Evolutionary conservation across 2,888 invertebrate genomes (phyloP).

Genomic region (Ernsta delagoae): DNA sequence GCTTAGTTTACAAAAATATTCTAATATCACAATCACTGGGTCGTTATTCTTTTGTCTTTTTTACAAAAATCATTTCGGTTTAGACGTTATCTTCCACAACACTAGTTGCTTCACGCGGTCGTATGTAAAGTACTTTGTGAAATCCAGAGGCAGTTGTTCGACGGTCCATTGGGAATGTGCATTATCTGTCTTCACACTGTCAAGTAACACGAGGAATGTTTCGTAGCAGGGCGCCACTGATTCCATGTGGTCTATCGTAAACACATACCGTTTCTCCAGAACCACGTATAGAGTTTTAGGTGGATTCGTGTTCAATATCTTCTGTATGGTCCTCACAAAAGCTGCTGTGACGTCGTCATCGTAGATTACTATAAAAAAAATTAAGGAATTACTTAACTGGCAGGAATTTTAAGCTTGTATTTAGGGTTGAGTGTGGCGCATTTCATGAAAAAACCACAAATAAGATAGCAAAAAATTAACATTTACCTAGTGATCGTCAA

Average conservation of each 20-base stretch:
- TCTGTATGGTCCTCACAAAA: constrained; percentile 89
- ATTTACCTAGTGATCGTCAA: too few relatives aligned
- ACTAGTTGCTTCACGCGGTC: constrained; percentile 91
- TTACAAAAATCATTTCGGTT: constrained; percentile 44
- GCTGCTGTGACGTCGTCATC: constrained; percentile 92
- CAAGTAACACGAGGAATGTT: constrained; percentile 88
- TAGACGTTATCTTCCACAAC: constrained; percentile 87
- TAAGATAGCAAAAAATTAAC: too few relatives aligned
- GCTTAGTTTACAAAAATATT: constrained; percentile 9
- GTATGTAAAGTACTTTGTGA: constrained; percentile 93
- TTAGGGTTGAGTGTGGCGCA: too few relatives aligned
- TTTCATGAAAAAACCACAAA: too few relatives aligned
- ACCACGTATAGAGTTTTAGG: constrained; percentile 89
- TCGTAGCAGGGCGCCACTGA: constrained; percentile 95
- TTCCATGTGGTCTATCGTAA: constrained; percentile 91
- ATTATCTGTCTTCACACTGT: constrained; percentile 76
- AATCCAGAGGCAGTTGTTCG: constrained; percentile 87
- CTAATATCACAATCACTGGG: constrained; percentile 55
- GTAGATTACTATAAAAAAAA: constrained; percentile 95
- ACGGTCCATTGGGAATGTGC: constrained; percentile 81
- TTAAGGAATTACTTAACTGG: too few relatives aligned
- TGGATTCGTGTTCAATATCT: constrained; percentile 85
- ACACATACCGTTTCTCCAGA: constrained; percentile 94
- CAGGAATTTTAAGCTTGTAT: too few relatives aligned
- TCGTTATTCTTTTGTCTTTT: not conserved